Evolutionary conservation across 2,888 invertebrate species (phyloP), one percentile per base, ranked within the genome.

Genomic region (Hydroisotoma schaefferi): DNA sequence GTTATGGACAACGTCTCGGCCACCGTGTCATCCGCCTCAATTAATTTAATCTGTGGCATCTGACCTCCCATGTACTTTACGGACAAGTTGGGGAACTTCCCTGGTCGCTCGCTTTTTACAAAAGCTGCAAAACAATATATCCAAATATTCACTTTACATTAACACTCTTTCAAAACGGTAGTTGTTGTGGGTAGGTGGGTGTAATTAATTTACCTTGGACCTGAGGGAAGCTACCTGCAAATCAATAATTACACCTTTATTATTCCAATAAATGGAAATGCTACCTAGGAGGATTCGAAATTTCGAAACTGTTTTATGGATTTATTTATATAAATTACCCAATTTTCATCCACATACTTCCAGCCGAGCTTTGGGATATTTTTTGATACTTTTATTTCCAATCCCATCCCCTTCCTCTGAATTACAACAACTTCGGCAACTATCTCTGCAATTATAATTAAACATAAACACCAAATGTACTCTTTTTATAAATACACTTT

Each of bases 341-440:
- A 98, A 94, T 81, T 98, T 98, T 79, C 98, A 99, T 53, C 94
- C 94, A 76, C 98, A 99, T 5, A 98, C 94, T 82, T 95, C 94
- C 43, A 99, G 80, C 60, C 92, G 84, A 0, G 95, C 98, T 76
- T 86, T 88, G 0, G 94, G 89, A 77, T 93, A 98, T 60, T 87
- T 86, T 79, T 87, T 87, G 2, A 77, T 74, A 12, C 82, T 40
- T 81, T 40, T 38, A 20, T 46, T 81, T 2, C 83, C 81, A 5
- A 82, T 81, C 29, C 81, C 44, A 4, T 48, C 54, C 33, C 49
- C 47, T 18, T 20, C 47, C 2, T 15, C 40, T 10, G 59, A 40
- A 20, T 48, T 38, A 40, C 69, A 69, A 54, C 69, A 67, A 23
- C 49, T 37, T 12, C 53, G 27, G 53, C 69, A 69, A 43, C 63